Percentiles rank a stretch among this genome's conserved stretches.
These are phyloP conservation scores for Epinephelus fuscoguttatus DNA, from an alignment of 2,113 vertebrate genomes.

Conservation along the genomic window DNA sequence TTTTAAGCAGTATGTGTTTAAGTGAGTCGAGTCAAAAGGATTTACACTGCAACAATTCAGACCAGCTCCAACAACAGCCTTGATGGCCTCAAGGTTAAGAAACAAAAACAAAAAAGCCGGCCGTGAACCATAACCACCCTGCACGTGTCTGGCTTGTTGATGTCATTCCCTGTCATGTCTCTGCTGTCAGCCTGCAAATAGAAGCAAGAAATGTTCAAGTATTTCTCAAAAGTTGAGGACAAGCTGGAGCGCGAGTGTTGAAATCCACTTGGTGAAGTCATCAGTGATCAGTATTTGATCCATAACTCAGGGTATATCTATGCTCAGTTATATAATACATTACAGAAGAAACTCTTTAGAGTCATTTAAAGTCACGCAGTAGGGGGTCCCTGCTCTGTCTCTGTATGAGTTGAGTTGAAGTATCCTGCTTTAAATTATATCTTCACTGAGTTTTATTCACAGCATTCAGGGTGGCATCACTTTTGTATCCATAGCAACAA, in stretches of 20 bases:
- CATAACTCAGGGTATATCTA: background rate
- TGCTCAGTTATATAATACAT: background rate
- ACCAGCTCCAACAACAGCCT: background rate
- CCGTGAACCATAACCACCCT: background rate
- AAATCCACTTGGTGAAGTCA: too few relatives aligned
- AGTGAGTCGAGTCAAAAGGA: background rate
- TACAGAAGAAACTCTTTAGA: background rate
- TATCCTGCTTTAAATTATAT: too few relatives aligned
- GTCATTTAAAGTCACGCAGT: too few relatives aligned
- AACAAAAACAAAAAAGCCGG: too few relatives aligned
- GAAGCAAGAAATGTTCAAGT: background rate
- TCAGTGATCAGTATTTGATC: background rate
- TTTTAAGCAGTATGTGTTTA: background rate
- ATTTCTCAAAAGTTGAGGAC: background rate
- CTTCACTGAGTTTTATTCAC: background rate
- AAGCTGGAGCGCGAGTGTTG: too few relatives aligned
- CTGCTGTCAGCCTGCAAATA: background rate
- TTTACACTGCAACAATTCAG: slow-evolving; percentile 26
- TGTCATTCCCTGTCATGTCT: background rate
- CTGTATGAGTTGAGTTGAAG: too few relatives aligned
- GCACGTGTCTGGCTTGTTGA: background rate
- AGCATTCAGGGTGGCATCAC: background rate
- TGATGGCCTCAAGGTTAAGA: background rate
- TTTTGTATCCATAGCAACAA: background rate
- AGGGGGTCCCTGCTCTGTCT: too few relatives aligned